phyloP scores from a whole-genome alignment of 2,797 vertebrate species.

The Potorous gilbertii region DNA sequence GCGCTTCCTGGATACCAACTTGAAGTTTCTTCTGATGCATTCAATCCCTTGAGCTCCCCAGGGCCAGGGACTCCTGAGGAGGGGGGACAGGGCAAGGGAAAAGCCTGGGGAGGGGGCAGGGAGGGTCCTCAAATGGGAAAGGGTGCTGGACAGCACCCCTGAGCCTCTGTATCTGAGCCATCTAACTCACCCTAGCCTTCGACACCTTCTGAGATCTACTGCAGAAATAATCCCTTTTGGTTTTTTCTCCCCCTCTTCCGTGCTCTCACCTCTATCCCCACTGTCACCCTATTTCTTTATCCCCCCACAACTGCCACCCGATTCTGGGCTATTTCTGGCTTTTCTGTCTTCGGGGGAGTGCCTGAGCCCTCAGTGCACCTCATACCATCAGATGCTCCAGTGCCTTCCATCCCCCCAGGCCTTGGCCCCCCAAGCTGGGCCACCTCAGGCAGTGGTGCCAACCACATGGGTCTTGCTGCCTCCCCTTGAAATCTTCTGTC shows the following conservation, averaged over 20 bases:
- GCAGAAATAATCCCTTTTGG: background rate
- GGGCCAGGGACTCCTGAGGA: background rate
- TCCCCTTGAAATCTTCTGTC: background rate
- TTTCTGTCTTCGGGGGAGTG: background rate
- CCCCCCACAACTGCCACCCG: background rate
- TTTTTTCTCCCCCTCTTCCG: background rate
- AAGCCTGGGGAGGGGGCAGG: background rate
- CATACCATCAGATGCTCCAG: conserved; percentile 41
- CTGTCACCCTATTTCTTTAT: background rate
- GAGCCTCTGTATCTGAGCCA: background rate
- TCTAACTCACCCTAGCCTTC: background rate
- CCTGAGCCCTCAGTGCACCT: background rate
- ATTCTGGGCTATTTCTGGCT: background rate
- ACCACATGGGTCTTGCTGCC: conserved; percentile 44
- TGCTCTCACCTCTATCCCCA: background rate
- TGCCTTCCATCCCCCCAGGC: conserved; percentile 69
- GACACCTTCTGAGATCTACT: background rate
- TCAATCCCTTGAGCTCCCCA: conserved; percentile 19
- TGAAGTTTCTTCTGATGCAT: conserved; percentile 69
- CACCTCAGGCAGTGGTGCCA: conserved; percentile 58
- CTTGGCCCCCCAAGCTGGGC: conserved; percentile 40
- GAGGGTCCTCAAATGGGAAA: background rate
- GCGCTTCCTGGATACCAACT: conserved; percentile 78
- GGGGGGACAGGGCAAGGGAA: background rate
- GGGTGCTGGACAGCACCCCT: background rate